Percentiles rank a stretch among this genome's conserved stretches.
Evolutionary conservation across 2,113 vertebrate genomes (phyloP).

Genomic region (Philantomba maxwellii): DNA sequence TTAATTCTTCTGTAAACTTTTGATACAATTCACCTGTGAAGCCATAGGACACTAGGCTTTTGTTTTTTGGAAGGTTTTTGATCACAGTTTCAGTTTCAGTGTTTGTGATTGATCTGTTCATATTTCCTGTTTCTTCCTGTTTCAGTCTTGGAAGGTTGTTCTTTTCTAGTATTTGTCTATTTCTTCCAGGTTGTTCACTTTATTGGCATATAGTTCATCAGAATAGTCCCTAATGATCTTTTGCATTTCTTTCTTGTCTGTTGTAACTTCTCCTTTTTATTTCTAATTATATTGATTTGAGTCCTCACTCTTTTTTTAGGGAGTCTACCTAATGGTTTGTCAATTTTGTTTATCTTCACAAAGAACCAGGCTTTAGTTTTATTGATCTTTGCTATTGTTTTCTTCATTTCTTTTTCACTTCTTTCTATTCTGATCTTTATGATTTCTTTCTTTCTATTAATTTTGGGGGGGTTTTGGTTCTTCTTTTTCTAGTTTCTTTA

Average conservation of each 20-base stretch:
- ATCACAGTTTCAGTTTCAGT: neutral
- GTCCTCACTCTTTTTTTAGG: neutral
- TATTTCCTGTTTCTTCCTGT: neutral
- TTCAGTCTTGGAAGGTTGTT: neutral
- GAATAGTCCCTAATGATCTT: neutral
- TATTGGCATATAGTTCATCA: neutral
- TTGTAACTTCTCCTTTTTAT: neutral
- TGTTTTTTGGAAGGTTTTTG: neutral
- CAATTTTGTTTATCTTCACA: neutral
- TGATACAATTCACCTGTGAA: neutral
- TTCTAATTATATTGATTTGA: neutral
- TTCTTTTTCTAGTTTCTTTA: neutral
- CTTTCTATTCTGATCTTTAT: neutral
- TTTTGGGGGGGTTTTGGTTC: fast-evolving
- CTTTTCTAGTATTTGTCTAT: neutral
- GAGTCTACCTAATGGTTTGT: neutral
- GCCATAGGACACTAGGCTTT: neutral
- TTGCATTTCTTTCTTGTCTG: neutral
- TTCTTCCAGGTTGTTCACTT: neutral
- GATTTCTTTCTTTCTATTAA: neutral
- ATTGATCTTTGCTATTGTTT: neutral
- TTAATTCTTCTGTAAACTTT: neutral
- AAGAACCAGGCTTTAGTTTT: neutral
- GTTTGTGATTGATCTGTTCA: neutral
- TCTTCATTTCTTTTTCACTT: neutral